A percentile compares a stretch with the other conserved stretches of the same genome.
These are phyloP conservation scores for Cardiocondyla obscurior DNA, from an alignment of 1,140 invertebrate genomes.

Conservation along the genomic window DNA sequence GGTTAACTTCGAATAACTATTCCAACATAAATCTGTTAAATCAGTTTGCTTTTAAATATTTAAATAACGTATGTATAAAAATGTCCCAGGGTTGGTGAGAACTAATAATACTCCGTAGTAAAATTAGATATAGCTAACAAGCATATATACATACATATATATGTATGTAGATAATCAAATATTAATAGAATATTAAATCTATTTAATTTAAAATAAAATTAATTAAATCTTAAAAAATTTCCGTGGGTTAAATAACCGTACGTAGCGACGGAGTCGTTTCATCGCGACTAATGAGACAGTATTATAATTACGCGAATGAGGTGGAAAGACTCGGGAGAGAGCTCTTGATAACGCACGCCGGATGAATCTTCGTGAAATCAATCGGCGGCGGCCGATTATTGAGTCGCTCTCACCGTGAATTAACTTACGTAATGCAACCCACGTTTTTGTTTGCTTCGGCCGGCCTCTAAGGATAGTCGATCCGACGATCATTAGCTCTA, in stretches of 20 bases:
- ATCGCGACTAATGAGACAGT: constrained; percentile 31
- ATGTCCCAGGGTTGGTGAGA: neutral
- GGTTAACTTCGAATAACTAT: neutral
- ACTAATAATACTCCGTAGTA: neutral
- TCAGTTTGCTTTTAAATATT: neutral
- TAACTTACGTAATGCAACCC: constrained; percentile 42
- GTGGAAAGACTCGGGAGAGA: neutral
- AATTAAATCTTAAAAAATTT: too few species aligned
- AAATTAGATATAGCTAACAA: too few species aligned
- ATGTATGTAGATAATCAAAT: too few species aligned
- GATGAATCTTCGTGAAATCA: constrained; percentile 49
- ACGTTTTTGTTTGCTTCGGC: constrained; percentile 32
- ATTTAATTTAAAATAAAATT: neutral
- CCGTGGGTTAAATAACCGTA: too few species aligned
- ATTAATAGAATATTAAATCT: neutral
- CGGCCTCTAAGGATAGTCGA: constrained; percentile 38
- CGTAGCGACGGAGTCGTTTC: neutral
- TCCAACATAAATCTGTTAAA: neutral
- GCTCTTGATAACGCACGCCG: constrained; percentile 11
- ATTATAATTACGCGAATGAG: constrained; percentile 19
- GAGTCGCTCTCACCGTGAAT: constrained; percentile 30
- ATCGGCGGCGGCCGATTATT: constrained; percentile 24
- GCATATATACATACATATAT: too few species aligned
- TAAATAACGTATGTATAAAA: neutral
- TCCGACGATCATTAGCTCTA: constrained; percentile 56